Evolutionary conservation across 23 tunicate species (phyloP).

Genomic region (Ciona savignyi): DNA sequence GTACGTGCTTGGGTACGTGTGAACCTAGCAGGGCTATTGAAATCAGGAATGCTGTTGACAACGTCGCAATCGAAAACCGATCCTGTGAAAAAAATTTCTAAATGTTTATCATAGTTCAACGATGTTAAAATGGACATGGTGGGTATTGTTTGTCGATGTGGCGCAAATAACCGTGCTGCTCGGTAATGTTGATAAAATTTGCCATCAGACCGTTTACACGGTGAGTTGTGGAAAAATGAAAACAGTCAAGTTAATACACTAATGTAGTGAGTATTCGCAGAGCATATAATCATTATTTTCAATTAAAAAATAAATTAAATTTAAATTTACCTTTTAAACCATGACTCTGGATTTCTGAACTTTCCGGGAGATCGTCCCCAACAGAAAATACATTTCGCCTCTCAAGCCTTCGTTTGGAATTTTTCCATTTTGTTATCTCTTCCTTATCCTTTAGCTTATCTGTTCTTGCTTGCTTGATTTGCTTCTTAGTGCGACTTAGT

Average conservation of each 20-base stretch:
- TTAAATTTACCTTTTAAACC: not conserved
- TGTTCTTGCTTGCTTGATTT: slow-evolving; percentile 36
- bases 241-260: too few species aligned
- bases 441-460: slow-evolving; percentile 21
- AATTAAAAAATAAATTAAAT: too few species aligned
- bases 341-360: not conserved
- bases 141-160: too few species aligned
- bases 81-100: not conserved
- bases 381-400: slow-evolving; percentile 10
- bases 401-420: slow-evolving; percentile 27
- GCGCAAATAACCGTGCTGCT: too few species aligned
- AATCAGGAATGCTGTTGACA: not conserved
- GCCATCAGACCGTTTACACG: too few species aligned
- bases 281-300: too few species aligned
- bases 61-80: not conserved
- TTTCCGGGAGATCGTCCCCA: not conserved
- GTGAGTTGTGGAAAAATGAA: too few species aligned
- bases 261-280: too few species aligned
- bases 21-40: not conserved
- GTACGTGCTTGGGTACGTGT: not conserved
- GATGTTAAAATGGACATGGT: not conserved
- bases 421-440: slow-evolving; percentile 11
- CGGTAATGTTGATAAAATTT: too few species aligned
- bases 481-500: slow-evolving; percentile 55
- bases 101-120: not conserved